These are phyloP conservation scores for Morus bassanus DNA, from an alignment of 2,797 vertebrate genomes.

Conservation along the genomic window DNA sequence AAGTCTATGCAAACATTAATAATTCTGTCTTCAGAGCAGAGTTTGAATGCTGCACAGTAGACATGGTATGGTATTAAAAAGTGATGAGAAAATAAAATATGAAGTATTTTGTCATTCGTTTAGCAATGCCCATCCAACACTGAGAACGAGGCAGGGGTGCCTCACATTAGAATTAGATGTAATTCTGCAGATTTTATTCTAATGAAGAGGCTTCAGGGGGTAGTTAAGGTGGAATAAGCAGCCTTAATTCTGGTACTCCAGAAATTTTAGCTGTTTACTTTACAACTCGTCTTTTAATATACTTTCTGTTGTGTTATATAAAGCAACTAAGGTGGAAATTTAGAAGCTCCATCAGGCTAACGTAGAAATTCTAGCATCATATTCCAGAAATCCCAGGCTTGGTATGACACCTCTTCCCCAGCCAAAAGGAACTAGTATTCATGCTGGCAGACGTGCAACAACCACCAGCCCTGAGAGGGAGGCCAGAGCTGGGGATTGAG, in stretches of 20 bases:
- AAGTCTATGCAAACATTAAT: slow-evolving; percentile 17
- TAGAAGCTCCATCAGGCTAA: not conserved
- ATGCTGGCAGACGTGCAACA: slow-evolving; percentile 14
- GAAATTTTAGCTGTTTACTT: not conserved
- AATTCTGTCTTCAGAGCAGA: slow-evolving; percentile 42
- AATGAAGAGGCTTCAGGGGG: not conserved
- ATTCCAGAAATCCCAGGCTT: slow-evolving; percentile 27
- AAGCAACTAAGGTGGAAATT: not conserved
- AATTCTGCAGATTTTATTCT: not conserved
- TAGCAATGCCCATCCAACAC: not conserved
- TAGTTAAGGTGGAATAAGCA: not conserved
- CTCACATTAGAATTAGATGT: not conserved
- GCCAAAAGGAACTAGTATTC: slow-evolving; percentile 31
- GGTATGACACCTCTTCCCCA: not conserved
- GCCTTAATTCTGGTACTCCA: not conserved
- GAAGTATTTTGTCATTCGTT: not conserved
- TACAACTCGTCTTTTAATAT: not conserved
- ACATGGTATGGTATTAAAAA: slow-evolving; percentile 1
- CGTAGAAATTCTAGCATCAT: slow-evolving; percentile 12
- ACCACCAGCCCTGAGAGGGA: not conserved
- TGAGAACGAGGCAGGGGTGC: not conserved
- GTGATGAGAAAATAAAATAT: slow-evolving; percentile 25
- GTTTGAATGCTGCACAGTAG: not conserved
- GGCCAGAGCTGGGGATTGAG: slow-evolving; percentile 24
- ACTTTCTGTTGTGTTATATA: not conserved